Evolutionary conservation across 2,113 vertebrate genomes (phyloP).

Genomic region (Psophia crepitans): DNA sequence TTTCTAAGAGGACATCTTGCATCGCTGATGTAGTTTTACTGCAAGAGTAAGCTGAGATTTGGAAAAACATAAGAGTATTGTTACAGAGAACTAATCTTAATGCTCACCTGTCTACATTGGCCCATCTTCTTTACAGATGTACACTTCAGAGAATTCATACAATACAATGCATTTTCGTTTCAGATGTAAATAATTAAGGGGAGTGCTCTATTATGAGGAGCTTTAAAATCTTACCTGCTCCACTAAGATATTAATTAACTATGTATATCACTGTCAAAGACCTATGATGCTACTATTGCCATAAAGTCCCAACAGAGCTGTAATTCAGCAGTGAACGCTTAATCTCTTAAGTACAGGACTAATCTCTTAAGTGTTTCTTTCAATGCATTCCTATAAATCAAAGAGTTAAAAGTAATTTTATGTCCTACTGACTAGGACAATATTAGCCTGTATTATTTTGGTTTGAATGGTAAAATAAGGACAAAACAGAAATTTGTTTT

Average conservation of each 20-base stretch:
- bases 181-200: not conserved
- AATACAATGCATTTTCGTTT: not conserved
- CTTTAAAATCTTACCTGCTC: not conserved
- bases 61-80: not conserved
- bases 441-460: not conserved
- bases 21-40: not conserved
- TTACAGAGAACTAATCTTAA: not conserved
- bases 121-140: not conserved
- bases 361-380: not conserved
- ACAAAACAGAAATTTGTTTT: not conserved
- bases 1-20: not conserved
- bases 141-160: not conserved
- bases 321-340: not conserved
- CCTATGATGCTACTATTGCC: not conserved
- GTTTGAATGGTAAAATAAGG: not conserved
- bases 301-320: not conserved
- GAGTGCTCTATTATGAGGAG: not conserved
- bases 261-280: not conserved
- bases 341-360: not conserved
- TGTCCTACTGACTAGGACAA: not conserved
- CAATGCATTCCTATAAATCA: not conserved
- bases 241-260: not conserved
- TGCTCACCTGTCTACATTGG: not conserved
- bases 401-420: not conserved
- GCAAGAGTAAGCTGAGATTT: not conserved